Conservation (phyloP, 1,140 invertebrate species). For the Hylyphantes graminicola region DNA sequence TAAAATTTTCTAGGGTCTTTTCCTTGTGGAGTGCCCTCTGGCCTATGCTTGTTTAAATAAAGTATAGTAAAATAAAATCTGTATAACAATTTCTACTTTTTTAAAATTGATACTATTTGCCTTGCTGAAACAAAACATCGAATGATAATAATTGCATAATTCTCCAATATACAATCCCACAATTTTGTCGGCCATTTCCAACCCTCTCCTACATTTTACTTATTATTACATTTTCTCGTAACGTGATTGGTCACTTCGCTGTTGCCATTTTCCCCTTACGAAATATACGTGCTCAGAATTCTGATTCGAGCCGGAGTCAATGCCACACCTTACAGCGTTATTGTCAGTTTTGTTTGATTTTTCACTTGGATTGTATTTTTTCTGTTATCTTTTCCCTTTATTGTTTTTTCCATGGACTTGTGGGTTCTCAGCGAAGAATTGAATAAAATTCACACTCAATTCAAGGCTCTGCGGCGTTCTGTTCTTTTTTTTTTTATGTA, state of each 20-base stretch:
- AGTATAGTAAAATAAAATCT: too few relatives aligned
- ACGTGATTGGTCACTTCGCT: slow-evolving; percentile 3
- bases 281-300: slow-evolving; percentile 10
- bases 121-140: too few relatives aligned
- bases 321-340: slow-evolving; percentile 37
- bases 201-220: not conserved
- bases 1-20: too few relatives aligned
- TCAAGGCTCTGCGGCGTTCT: slow-evolving; percentile 1
- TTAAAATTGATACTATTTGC: too few relatives aligned
- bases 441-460: not conserved
- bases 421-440: not conserved
- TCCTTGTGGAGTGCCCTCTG: too few relatives aligned
- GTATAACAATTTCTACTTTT: too few relatives aligned
- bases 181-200: not conserved
- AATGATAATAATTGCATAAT: too few relatives aligned
- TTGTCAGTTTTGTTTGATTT: slow-evolving; percentile 16
- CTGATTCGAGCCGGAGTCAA: slow-evolving; percentile 29
- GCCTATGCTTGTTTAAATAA: too few relatives aligned
- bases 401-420: slow-evolving; percentile 15
- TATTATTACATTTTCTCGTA: slow-evolving; percentile 29
- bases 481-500: not conserved
- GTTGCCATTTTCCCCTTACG: slow-evolving; percentile 2
- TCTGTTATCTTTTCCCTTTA: not conserved
- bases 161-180: too few relatives aligned
- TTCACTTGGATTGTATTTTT: slow-evolving; percentile 4